A percentile compares a stretch with the other conserved stretches of the same genome.
Conservation (phyloP, 2,113 vertebrate genomes). For the Stigmatopora nigra region DNA sequence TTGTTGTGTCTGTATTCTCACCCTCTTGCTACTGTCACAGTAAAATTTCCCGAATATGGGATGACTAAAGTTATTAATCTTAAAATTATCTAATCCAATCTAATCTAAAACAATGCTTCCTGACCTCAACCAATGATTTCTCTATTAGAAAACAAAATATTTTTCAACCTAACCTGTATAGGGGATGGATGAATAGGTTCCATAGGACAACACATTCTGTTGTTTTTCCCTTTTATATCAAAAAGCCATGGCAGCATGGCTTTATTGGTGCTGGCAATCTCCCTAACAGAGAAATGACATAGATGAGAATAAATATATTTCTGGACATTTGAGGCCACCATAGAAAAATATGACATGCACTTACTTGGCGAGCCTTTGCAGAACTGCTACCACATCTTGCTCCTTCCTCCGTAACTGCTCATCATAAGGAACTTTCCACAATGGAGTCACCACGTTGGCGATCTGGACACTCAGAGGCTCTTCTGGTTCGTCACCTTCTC, state of each 20-base stretch:
- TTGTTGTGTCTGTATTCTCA: too few relatives aligned
- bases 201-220: conserved; percentile 84
- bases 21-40: too few relatives aligned
- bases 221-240: conserved; percentile 83
- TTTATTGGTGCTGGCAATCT: conserved; percentile 88
- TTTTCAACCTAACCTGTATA: conserved; percentile 70
- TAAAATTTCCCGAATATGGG: too few relatives aligned
- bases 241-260: conserved; percentile 87
- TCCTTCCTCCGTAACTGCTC: conserved; percentile 85
- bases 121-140: background rate
- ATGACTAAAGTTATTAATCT: too few relatives aligned
- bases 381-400: conserved; percentile 79
- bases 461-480: conserved; percentile 72
- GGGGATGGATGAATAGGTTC: conserved; percentile 84
- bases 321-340: background rate
- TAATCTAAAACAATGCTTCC: too few relatives aligned
- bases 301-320: background rate
- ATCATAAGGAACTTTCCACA: conserved; percentile 85
- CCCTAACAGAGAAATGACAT: conserved; percentile 66
- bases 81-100: too few relatives aligned
- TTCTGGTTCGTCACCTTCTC: conserved; percentile 34
- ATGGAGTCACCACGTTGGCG: conserved; percentile 87
- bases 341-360: conserved; percentile 8
- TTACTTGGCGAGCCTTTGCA: conserved; percentile 86
- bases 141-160: background rate